Evolutionary conservation across 2,113 vertebrate species (phyloP).

Genomic region (Lepus europaeus): DNA sequence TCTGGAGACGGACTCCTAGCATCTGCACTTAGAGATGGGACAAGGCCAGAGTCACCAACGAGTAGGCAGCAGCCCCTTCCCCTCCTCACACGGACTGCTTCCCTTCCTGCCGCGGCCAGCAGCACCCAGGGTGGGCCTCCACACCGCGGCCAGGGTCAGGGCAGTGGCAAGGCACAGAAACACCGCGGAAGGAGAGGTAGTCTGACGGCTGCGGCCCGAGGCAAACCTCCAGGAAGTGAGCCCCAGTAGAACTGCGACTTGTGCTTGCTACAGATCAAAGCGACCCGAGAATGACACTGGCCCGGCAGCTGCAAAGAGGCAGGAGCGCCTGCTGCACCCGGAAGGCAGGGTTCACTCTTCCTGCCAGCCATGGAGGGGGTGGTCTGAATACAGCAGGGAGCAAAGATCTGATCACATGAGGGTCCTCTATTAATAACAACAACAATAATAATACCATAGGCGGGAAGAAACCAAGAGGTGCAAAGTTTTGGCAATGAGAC

Average conservation of each 20-base stretch:
- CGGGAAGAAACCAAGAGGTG: not conserved
- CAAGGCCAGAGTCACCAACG: not conserved
- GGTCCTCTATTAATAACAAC: not conserved
- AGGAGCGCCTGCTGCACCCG: not conserved
- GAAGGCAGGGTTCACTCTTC: not conserved
- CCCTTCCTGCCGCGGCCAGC: not conserved
- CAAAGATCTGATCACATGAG: not conserved
- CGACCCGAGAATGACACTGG: not conserved
- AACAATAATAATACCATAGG: not conserved
- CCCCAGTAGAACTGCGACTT: not conserved
- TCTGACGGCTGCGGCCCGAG: not conserved
- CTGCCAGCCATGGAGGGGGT: no score
- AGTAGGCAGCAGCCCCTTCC: not conserved
- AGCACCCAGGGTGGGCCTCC: not conserved
- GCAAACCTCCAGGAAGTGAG: not conserved
- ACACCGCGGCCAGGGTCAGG: rapidly evolving
- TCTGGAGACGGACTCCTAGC: no score
- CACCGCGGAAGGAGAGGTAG: not conserved
- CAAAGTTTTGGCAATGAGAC: not conserved
- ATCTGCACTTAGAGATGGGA: no score
- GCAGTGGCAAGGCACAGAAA: not conserved
- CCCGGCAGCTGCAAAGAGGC: not conserved
- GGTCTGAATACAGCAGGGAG: not conserved
- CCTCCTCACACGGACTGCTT: no score
- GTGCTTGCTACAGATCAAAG: conserved; percentile 17